These are phyloP conservation scores for Leptinotarsa defecta DNA, from an alignment of 1,140 invertebrate genomes.

Conservation along the genomic window DNA sequence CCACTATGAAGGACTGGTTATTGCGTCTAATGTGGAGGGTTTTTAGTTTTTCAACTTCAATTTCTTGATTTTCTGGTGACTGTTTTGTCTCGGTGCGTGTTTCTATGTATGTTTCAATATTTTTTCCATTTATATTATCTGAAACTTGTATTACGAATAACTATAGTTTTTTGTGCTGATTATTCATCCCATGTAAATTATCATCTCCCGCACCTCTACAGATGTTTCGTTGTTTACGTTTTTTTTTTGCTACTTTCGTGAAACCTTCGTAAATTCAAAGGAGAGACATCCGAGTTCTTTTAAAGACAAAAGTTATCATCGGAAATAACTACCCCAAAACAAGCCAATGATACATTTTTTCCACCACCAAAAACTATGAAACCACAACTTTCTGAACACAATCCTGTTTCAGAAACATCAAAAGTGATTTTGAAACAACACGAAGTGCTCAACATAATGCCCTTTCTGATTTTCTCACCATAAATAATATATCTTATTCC, in stretches of 20 bases:
- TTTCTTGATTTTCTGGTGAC: not conserved
- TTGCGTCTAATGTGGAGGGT: not conserved
- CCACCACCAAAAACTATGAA: not conserved
- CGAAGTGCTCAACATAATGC: not conserved
- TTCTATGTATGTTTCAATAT: not conserved
- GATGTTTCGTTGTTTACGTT: not conserved
- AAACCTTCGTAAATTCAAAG: not conserved
- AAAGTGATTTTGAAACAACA: not conserved
- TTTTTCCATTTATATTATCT: not conserved
- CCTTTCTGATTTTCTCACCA: not conserved
- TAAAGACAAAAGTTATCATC: not conserved
- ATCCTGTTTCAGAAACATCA: not conserved
- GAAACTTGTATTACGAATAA: not conserved
- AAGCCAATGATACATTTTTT: not conserved
- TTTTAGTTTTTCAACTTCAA: not conserved
- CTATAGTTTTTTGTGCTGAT: not conserved
- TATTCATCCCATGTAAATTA: not conserved
- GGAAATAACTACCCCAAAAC: slow-evolving; percentile 3
- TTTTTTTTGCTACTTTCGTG: too few species aligned
- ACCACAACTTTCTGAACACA: not conserved
- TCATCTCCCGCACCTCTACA: not conserved
- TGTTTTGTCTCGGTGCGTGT: not conserved
- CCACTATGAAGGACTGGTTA: not conserved
- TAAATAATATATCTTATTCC: slow-evolving; percentile 3
- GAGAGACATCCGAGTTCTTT: not conserved